phyloP scores from a whole-genome alignment of 2,797 vertebrate species.

The Anguilla marmorata region DNA sequence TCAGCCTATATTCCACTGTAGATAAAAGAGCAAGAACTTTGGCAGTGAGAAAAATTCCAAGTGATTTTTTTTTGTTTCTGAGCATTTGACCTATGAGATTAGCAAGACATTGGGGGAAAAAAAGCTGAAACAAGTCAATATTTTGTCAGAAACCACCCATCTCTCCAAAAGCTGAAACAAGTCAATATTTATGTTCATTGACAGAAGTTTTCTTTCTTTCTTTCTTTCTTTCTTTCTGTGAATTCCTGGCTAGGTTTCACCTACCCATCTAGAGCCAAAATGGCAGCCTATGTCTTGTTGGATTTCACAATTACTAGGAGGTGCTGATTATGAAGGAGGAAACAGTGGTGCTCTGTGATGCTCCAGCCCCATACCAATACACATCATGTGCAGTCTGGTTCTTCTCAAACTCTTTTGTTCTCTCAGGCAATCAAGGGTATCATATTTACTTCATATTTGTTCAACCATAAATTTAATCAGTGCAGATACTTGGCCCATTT shows the following conservation, averaged over 20 bases:
- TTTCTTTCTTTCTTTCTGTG: not conserved
- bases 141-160: not conserved
- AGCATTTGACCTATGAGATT: too few species aligned
- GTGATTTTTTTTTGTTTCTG: too few species aligned
- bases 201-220: not conserved
- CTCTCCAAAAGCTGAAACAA: too few species aligned
- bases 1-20: not conserved
- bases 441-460: not conserved
- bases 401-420: not conserved
- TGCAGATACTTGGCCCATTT: not conserved
- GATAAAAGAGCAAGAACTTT: too few species aligned
- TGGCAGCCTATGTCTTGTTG: not conserved
- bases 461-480: not conserved
- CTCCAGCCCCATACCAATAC: not conserved
- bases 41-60: too few species aligned
- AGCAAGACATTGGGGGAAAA: not conserved
- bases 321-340: not conserved
- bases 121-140: not conserved
- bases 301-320: not conserved
- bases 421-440: not conserved
- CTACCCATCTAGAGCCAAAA: not conserved
- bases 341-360: not conserved
- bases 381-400: not conserved
- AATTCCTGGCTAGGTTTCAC: not conserved
- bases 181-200: not conserved